Base-by-base conservation (phyloP, 1,140 invertebrate species). In the Phenacoccus solenopsis region DNA sequence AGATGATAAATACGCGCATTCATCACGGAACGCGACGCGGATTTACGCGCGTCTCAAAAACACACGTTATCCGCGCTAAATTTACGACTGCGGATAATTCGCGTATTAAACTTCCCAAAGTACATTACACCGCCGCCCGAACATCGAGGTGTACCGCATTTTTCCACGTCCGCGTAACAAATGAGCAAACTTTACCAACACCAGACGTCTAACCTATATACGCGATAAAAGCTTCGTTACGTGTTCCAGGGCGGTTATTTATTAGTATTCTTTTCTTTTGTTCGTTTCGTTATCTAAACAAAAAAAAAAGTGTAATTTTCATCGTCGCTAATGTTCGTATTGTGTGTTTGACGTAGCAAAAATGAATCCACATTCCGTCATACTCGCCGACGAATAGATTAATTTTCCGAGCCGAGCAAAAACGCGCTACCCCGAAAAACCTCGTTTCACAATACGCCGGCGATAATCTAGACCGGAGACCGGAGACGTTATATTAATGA, bases 271-370 rank as follows among this genome's bases (percentile, higher is more conserved):
- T 59, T 59, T 20, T 59, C 20, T 59, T 59, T 59, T 5, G 4
- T 9, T 9, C 56, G 21, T 64, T 64, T 25, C n/a, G n/a, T 27
- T 64, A 64, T 64, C 22, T 64, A 64, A 64, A 64, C 59, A 64
- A 64, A 64, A 64, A 64, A n/a, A n/a, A n/a, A n/a, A n/a, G n/a
- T n/a, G 59, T 64, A 24, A 64, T 64, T 64, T 64, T 10, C 59
- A 64, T 25, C 59, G 20, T 64, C 25, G 25, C 59, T 64, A 64
- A 64, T 64, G 59, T 64, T 22, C 59, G 59, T 64, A 64, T 64
- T 64, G 59, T 64, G 59, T 64, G 22, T 64, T 64, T 64, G 59
- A 64, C 59, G 59, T 64, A 9, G 21, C 22, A 64, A 64, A 64
- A 64, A 64, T 25, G 25, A 25, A 27, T 25, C n/a, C n/a, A 64